Base-by-base conservation (phyloP, 2,113 vertebrate genomes). In the Periophthalmodon schlosseri region DNA sequence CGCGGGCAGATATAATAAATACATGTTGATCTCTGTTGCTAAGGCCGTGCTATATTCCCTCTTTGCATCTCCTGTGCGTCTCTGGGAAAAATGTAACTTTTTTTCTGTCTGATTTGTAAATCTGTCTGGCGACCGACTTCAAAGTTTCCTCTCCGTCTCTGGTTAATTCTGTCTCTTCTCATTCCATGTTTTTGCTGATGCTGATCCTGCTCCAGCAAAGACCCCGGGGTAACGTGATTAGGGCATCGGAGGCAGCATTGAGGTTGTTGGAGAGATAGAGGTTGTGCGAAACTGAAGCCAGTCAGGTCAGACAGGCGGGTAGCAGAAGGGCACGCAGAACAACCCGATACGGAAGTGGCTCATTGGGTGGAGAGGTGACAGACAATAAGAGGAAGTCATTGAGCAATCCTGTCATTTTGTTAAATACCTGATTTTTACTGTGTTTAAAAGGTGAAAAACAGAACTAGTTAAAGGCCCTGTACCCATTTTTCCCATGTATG, bases 1-100 rank as follows among this genome's bases (percentile, higher is more conserved):
- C 86, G 84, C 74, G 56, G 73, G 75, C 88, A 91, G 93, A 94
- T 93, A 92, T 87, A 94, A 83, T 21, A 82, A 88, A 84, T 91
- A 67, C 91, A 89, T 92, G 83, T 93, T 86, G 65, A 73, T 64
- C 18, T 72, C 16, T 46, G 61, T 65, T 65, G 63, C 63, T 39
- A 65, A 44, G 64, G 64, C 64, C 46, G 54, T 74, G 73, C 75
- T 73, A 75, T 77, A 47, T 71, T 18, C 7, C 64, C 68, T 36
- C n/a, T 58, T 66, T 80, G 54, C 49, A 64, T 72, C 58, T 78
- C 80, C 70, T 75, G 75, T 73, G 61, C 70, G 74, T 80, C 73
- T 67, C 63, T 33, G 74, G 18, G 47, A 77, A 64, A 49, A 67
- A 76, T 64, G 75, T 69, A 68, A 47, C 57, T 81, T 64, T 73